These are phyloP conservation scores for Notechis scutatus DNA, from an alignment of 2,113 vertebrate species.

Conservation along the genomic window DNA sequence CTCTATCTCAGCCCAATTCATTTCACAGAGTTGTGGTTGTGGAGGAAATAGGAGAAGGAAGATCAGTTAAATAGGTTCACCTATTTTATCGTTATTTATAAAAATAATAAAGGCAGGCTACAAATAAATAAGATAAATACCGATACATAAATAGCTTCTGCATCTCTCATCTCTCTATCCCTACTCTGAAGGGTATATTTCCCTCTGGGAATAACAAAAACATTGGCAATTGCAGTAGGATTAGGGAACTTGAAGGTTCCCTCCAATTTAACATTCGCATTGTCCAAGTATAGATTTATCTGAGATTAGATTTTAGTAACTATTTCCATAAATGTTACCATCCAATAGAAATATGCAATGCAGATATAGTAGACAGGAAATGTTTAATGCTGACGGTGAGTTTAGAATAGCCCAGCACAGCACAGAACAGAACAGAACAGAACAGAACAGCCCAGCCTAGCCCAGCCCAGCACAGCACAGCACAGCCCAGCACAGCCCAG, in stretches of 20 bases:
- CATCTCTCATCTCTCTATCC: background rate
- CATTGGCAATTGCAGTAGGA: background rate
- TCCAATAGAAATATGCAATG: background rate
- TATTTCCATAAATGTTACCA: background rate
- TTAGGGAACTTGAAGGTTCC: background rate
- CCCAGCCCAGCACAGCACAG: too few species aligned
- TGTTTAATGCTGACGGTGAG: background rate
- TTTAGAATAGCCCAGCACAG: too few species aligned
- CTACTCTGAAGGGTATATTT: background rate
- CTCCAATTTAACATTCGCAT: background rate
- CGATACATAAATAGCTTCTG: background rate
- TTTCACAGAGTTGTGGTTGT: background rate
- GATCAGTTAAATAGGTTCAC: background rate
- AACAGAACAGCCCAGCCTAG: too few species aligned
- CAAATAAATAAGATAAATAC: background rate
- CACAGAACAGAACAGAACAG: too few species aligned
- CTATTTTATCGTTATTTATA: background rate
- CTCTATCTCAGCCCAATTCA: background rate
- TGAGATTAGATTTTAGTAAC: background rate
- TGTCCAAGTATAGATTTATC: background rate
- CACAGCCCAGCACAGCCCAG: too few species aligned
- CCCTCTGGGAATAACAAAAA: background rate
- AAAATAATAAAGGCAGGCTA: too few species aligned
- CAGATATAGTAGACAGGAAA: background rate
- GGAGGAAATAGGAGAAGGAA: background rate